Evolutionary conservation across 2,888 invertebrate species (phyloP), one percentile per base, ranked within the genome.

Genomic region (Leptinotarsa tumamoca): DNA sequence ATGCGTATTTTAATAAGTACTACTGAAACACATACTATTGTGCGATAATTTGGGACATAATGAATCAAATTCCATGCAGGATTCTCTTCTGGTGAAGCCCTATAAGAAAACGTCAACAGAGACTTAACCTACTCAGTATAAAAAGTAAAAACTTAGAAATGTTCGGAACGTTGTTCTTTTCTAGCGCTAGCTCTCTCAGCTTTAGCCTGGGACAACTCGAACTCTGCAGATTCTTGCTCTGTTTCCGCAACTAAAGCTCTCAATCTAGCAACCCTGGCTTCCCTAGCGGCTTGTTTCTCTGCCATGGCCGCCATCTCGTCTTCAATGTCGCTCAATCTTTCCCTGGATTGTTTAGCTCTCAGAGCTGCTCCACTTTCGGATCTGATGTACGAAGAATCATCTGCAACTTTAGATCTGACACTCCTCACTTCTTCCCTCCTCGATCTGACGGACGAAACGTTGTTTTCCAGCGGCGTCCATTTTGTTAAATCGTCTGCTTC

Each of bases 291-390:
- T 83, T 91, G 92, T 83, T 92, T 91, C 84, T 94, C 94, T 21
- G 90, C 92, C 76, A 94, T 88, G 81, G 93, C 93, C 61, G 92
- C 91, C 93, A 95, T 94, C 87, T 95, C 95, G 69, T 92, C 92
- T 84, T 95, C 94, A 63, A 95, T 89, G 83, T 95, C 94, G 54
- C 90, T 90, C 21, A 95, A 89, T 68, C 95, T 91, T 14, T 93
- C 93, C 79, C 93, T 91, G 1, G 87, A 83, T 73, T 91, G 91
- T 82, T 91, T 92, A 0, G 94, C 94, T 68, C 95, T 88, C 67
- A 90, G 89, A 23, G 91, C 90, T 0, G 95, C 94, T 0, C 92
- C 92, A 77, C 89, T 90, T 77, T 90, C 89, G n/a, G 77, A 61
- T 21, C 58, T 69, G 21, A 56, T 4, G n/a, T 68, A 27, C 4